Conservation (phyloP, 2,888 invertebrate genomes). For the Monochamus alternatus region DNA sequence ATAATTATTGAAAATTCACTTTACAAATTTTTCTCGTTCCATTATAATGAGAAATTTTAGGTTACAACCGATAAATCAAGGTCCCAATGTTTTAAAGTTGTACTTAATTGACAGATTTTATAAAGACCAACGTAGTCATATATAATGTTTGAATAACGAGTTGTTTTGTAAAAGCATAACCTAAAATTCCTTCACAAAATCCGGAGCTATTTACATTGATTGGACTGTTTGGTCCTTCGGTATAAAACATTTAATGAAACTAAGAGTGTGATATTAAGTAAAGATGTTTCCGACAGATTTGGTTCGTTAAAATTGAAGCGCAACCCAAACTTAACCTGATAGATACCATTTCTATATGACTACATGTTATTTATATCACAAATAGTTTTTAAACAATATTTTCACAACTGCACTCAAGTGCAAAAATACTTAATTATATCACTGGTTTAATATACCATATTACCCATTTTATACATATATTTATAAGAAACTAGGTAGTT, state of each 20-base stretch:
- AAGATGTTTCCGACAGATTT: constrained; percentile 14
- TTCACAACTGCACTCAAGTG: constrained; percentile 65
- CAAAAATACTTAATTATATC: constrained; percentile 70
- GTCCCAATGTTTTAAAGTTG: constrained; percentile 20
- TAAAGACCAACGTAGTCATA: constrained; percentile 25
- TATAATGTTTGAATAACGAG: constrained; percentile 4
- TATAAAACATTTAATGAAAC: constrained; percentile 12
- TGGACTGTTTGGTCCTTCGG: constrained; percentile 5
- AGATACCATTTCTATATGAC: constrained; percentile 63
- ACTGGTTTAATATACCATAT: constrained; percentile 61
- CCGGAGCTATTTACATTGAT: not conserved
- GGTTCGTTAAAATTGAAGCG: constrained; percentile 17
- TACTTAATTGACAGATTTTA: constrained; percentile 29
- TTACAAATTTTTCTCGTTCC: not conserved
- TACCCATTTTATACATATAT: constrained; percentile 41
- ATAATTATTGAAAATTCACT: not conserved
- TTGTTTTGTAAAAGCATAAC: constrained; percentile 16
- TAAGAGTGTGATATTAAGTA: constrained; percentile 27
- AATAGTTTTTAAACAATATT: constrained; percentile 65
- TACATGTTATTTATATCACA: constrained; percentile 66
- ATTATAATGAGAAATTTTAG: constrained; percentile 20
- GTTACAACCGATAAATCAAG: constrained; percentile 25
- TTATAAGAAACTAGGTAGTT: constrained; percentile 31
- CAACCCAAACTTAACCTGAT: constrained; percentile 24
- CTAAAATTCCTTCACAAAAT: constrained; percentile 15